Evolutionary conservation across 2,888 invertebrate species (phyloP).

Genomic region (Spodoptera exigua): DNA sequence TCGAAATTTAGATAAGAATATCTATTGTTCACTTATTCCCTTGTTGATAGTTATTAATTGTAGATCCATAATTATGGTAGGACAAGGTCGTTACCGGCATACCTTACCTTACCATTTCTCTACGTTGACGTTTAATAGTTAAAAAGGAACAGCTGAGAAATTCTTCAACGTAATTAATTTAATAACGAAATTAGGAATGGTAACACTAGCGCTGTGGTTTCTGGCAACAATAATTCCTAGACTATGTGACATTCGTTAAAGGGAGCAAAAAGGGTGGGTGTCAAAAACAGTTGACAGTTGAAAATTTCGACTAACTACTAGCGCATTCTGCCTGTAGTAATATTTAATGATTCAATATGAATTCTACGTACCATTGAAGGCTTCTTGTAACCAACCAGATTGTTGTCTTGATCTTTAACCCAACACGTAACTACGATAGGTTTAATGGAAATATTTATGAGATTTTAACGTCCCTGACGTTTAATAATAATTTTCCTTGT

Average conservation of each 20-base stretch:
- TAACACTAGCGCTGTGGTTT: neutral
- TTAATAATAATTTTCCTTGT: slow-evolving; percentile 36
- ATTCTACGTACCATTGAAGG: slow-evolving; percentile 11
- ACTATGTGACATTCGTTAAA: neutral
- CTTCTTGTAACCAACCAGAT: slow-evolving; percentile 19
- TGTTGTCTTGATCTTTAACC: slow-evolving; percentile 54
- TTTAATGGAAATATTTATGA: slow-evolving; percentile 38
- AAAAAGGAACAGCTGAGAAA: slow-evolving; percentile 15
- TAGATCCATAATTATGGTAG: slow-evolving; percentile 2
- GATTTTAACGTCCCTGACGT: slow-evolving; percentile 16
- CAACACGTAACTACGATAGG: slow-evolving; percentile 22
- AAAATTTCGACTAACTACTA: neutral
- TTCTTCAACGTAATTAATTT: slow-evolving; percentile 2
- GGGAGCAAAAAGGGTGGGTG: neutral
- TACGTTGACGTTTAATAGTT: slow-evolving; percentile 1
- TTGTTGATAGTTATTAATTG: neutral
- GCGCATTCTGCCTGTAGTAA: neutral
- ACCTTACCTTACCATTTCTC: neutral
- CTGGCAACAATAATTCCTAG: neutral
- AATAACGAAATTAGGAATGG: neutral
- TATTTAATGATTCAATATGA: slow-evolving; percentile 13
- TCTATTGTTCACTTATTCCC: no score
- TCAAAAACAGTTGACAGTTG: neutral
- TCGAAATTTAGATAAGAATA: no score
- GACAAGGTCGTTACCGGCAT: slow-evolving; percentile 6